phyloP scores from a whole-genome alignment of 2,888 invertebrate species.

The Synanthedon formicaeformis region DNA sequence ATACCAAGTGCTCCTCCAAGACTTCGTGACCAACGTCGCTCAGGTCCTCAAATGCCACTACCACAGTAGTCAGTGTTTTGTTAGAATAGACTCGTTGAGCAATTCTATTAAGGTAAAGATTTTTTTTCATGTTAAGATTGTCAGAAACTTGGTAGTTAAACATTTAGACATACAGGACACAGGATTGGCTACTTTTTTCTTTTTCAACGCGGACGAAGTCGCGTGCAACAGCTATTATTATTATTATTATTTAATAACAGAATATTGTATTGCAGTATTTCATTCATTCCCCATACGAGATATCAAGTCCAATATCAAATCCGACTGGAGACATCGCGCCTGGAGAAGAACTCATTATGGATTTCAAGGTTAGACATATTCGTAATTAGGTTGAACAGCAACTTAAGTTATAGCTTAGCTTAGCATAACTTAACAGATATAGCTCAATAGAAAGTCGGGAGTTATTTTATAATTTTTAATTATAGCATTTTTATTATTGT shows the following conservation, averaged over 20 bases:
- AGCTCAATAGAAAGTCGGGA: no score
- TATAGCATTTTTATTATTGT: neutral
- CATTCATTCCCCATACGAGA: conserved; percentile 65
- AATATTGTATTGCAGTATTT: conserved; percentile 45
- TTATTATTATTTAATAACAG: neutral
- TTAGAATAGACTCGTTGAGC: conserved; percentile 52
- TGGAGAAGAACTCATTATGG: conserved; percentile 50
- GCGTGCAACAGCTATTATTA: neutral
- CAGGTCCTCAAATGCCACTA: conserved; percentile 58
- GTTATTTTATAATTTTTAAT: neutral
- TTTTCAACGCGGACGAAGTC: no score
- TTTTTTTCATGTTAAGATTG: no score
- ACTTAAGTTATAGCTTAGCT: no score
- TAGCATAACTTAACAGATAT: no score
- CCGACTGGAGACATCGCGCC: conserved; percentile 48
- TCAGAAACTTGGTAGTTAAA: no score
- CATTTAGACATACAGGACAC: no score
- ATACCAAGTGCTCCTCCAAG: conserved; percentile 37
- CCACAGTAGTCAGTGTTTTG: conserved; percentile 58
- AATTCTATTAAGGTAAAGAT: conserved; percentile 45
- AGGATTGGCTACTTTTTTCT: no score
- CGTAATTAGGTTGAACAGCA: no score
- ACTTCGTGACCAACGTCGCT: conserved; percentile 23
- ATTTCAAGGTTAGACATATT: conserved; percentile 37
- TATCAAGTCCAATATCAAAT: conserved; percentile 60